phyloP scores from a whole-genome alignment of 2,113 vertebrate species.

The Corythornis madagascariensis region DNA sequence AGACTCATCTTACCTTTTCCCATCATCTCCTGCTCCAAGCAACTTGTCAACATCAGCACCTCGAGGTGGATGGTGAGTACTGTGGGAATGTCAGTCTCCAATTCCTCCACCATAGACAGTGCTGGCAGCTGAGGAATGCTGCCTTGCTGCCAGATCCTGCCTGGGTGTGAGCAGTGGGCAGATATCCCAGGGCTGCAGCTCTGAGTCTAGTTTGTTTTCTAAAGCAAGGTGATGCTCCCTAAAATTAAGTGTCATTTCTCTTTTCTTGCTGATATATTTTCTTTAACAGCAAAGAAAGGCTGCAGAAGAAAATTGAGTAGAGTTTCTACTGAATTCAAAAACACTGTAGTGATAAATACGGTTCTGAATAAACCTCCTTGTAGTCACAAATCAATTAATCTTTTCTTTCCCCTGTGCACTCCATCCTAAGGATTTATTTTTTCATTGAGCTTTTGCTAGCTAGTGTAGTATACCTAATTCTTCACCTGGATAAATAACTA shows the following conservation, averaged over 20 bases:
- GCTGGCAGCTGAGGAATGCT: neutral
- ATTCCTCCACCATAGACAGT: neutral
- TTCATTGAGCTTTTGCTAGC: conserved; percentile 45
- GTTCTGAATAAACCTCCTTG: conserved; percentile 67
- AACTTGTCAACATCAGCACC: neutral
- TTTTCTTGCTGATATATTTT: conserved; percentile 16
- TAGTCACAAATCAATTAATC: conserved; percentile 70
- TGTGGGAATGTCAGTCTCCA: fast-evolving
- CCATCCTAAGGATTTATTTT: conserved; percentile 63
- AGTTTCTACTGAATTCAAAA: conserved; percentile 64
- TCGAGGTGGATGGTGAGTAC: neutral
- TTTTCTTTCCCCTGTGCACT: conserved; percentile 4
- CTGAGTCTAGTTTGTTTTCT: neutral
- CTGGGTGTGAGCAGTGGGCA: neutral
- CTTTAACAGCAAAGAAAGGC: conserved; percentile 30
- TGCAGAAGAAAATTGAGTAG: conserved; percentile 67
- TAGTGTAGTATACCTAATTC: conserved; percentile 27
- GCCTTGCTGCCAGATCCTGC: neutral
- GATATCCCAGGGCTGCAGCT: neutral
- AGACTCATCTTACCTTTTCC: fast-evolving
- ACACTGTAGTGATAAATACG: conserved; percentile 75
- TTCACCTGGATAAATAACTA: conserved; percentile 67
- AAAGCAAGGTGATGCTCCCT: conserved; percentile 19
- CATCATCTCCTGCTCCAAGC: neutral
- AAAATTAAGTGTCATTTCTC: conserved; percentile 47